These are phyloP conservation scores for Cyphomyrus plagiostoma DNA, from an alignment of 2,113 vertebrate genomes.

Conservation along the genomic window DNA sequence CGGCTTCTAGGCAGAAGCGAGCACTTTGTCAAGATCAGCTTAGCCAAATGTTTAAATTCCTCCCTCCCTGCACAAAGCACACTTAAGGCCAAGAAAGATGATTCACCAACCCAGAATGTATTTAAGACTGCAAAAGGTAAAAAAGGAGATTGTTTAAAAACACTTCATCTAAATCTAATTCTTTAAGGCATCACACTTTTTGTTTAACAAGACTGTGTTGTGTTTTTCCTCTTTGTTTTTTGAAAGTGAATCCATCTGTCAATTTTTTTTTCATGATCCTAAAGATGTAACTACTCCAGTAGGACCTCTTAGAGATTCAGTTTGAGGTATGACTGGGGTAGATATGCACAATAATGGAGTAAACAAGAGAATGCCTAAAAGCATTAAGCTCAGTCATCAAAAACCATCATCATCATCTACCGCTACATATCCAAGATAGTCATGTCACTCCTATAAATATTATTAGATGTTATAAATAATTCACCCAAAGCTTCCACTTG, in stretches of 20 bases:
- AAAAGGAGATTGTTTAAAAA: neutral
- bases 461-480: neutral
- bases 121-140: neutral
- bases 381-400: neutral
- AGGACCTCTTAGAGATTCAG: neutral
- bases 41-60: neutral
- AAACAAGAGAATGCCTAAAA: neutral
- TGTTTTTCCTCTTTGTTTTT: neutral
- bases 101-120: neutral
- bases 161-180: neutral
- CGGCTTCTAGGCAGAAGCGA: neutral
- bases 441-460: neutral
- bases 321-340: neutral
- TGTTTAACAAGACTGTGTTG: neutral
- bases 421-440: neutral
- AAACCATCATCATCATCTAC: neutral
- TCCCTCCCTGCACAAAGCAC: neutral
- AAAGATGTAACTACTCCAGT: neutral
- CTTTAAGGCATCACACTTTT: neutral
- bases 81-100: neutral
- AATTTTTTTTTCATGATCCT: neutral
- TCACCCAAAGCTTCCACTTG: neutral
- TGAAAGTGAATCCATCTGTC: neutral
- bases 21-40: neutral
- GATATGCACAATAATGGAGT: neutral